Conservation (phyloP, 2,888 invertebrate species). For the Ganaspis brasiliensis region DNA sequence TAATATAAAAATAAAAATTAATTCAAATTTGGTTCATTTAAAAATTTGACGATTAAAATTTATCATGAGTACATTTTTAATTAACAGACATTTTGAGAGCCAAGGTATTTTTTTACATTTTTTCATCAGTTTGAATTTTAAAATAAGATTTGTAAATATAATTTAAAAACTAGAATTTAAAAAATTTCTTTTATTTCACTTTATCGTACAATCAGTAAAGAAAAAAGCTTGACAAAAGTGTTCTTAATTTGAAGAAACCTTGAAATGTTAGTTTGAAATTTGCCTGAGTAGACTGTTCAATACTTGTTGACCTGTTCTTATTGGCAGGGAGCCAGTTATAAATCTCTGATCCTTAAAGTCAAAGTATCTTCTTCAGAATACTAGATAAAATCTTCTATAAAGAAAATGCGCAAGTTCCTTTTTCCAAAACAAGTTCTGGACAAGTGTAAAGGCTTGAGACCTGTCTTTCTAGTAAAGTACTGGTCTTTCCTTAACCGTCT, state of each 20-base stretch:
- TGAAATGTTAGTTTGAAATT: neutral
- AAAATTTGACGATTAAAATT: too few species aligned
- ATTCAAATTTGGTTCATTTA: too few species aligned
- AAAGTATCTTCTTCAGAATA: neutral
- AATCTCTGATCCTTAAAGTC: conserved; percentile 10
- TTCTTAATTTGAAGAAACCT: neutral
- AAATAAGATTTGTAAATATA: too few species aligned
- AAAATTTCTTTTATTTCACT: too few species aligned
- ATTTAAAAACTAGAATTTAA: too few species aligned
- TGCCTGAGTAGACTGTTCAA: conserved; percentile 12
- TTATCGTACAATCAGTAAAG: too few species aligned
- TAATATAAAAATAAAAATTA: too few species aligned
- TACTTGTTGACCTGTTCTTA: conserved; percentile 9
- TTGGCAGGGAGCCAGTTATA: conserved; percentile 32
- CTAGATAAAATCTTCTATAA: conserved; percentile 22
- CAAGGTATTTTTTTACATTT: too few species aligned
- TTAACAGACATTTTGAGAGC: too few species aligned
- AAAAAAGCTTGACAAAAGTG: neutral
- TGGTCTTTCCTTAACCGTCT: conserved; percentile 73
- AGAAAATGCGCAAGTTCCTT: conserved; percentile 25
- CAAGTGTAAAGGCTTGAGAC: conserved; percentile 27
- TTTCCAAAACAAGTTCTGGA: conserved; percentile 36
- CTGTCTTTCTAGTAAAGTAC: conserved; percentile 59
- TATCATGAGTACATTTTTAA: too few species aligned
- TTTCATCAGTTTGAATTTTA: too few species aligned